Evolutionary conservation across 2,113 vertebrate species (phyloP).

Genomic region (Panthera tigris): DNA sequence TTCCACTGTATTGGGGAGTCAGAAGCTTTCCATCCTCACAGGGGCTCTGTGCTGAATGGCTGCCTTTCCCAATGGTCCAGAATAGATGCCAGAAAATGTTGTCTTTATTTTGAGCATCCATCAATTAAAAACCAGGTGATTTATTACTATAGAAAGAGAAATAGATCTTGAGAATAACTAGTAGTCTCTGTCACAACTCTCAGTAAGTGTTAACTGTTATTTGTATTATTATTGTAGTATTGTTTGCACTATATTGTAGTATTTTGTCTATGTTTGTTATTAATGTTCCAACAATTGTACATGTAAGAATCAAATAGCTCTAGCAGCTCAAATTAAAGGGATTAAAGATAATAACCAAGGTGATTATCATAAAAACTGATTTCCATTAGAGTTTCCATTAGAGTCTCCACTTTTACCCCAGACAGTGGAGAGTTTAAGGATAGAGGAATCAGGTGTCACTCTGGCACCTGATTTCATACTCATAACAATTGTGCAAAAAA

Average conservation of each 20-base stretch:
- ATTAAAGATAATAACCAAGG: background rate
- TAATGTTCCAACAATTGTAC: background rate
- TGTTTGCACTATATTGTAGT: background rate
- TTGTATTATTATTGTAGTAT: background rate
- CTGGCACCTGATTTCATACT: conserved; percentile 57
- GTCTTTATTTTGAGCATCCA: background rate
- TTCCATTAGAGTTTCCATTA: conserved; percentile 29
- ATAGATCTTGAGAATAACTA: background rate
- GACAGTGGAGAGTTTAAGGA: conserved; percentile 17
- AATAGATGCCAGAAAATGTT: background rate
- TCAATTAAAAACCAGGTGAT: background rate
- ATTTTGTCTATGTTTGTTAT: conserved; percentile 14
- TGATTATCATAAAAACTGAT: conserved; percentile 40
- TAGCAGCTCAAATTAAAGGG: background rate
- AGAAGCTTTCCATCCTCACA: background rate
- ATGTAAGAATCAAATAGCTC: conserved; percentile 15
- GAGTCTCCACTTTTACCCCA: conserved; percentile 27
- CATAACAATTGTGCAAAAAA: conserved; percentile 64
- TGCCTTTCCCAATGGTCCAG: background rate
- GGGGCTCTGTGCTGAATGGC: background rate
- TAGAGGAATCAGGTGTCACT: conserved; percentile 44
- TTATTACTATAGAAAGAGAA: background rate
- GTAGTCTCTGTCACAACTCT: background rate
- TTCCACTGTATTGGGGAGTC: background rate
- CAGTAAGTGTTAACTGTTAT: background rate